Conservation (phyloP, 1,140 invertebrate genomes). For the Aphaenogaster floridana region DNA sequence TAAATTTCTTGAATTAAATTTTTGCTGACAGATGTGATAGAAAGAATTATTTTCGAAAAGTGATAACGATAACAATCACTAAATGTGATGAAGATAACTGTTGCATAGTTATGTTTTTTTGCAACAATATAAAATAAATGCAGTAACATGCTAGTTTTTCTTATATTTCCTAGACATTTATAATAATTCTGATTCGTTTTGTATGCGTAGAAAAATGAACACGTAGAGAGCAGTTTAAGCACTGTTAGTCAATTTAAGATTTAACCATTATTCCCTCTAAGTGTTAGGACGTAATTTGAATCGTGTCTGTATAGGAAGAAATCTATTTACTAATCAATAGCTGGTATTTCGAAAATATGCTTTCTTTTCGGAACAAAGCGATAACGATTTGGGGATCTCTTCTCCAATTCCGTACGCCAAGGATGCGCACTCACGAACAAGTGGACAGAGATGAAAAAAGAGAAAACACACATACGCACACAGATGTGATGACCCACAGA, state of each 20-base stretch:
- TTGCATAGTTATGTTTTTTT: neutral
- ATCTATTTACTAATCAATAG: slow-evolving; percentile 17
- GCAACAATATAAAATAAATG: neutral
- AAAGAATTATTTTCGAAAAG: neutral
- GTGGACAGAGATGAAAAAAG: slow-evolving; percentile 34
- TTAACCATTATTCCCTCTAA: slow-evolving; percentile 4
- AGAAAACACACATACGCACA: slow-evolving; percentile 70
- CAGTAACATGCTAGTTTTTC: neutral
- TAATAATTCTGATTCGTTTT: neutral
- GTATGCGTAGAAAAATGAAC: slow-evolving; percentile 34
- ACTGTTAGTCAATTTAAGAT: neutral
- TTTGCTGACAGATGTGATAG: neutral
- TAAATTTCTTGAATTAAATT: neutral
- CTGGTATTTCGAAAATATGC: neutral
- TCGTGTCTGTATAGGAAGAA: neutral
- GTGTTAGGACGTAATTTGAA: slow-evolving; percentile 10
- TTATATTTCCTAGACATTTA: neutral
- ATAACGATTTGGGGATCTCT: slow-evolving; percentile 4
- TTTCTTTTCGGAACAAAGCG: neutral
- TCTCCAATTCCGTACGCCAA: slow-evolving; percentile 10
- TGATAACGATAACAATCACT: neutral
- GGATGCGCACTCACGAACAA: slow-evolving; percentile 39
- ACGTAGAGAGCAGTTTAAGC: slow-evolving; percentile 28
- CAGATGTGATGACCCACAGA: slow-evolving; percentile 73
- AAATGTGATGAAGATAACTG: neutral